A percentile compares a stretch with the other conserved stretches of the same genome.
Evolutionary conservation across 2,113 vertebrate genomes (phyloP).

Genomic region (Athene cunicularia): DNA sequence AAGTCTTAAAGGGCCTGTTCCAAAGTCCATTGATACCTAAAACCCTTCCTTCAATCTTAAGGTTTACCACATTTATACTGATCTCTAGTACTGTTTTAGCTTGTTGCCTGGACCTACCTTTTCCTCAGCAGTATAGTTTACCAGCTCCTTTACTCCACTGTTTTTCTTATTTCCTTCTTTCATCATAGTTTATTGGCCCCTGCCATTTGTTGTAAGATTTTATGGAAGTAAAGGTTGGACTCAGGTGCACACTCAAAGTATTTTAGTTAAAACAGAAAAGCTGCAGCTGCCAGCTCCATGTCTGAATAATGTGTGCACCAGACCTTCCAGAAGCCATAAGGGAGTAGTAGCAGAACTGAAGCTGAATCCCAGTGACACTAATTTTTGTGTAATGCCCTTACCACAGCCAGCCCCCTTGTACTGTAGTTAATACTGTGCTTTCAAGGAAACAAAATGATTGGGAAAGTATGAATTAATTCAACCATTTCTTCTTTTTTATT

Average conservation of each 20-base stretch:
- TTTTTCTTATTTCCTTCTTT: not conserved
- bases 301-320: not conserved
- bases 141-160: not conserved
- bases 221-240: not conserved
- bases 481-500: fast-evolving
- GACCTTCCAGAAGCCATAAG: not conserved
- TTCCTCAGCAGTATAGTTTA: not conserved
- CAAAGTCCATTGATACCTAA: not conserved
- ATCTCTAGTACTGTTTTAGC: not conserved
- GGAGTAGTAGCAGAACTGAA: not conserved
- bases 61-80: not conserved
- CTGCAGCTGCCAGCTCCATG: not conserved
- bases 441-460: not conserved
- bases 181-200: not conserved
- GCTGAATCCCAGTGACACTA: not conserved
- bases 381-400: not conserved
- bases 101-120: not conserved
- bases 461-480: not conserved
- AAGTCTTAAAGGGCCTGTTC: not conserved
- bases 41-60: not conserved
- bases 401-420: fast-evolving
- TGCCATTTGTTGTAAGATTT: not conserved
- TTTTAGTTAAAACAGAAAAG: not conserved
- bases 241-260: not conserved
- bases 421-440: not conserved